Evolutionary conservation across 2,113 vertebrate genomes (phyloP).

Genomic region (Dermatemys mawii): DNA sequence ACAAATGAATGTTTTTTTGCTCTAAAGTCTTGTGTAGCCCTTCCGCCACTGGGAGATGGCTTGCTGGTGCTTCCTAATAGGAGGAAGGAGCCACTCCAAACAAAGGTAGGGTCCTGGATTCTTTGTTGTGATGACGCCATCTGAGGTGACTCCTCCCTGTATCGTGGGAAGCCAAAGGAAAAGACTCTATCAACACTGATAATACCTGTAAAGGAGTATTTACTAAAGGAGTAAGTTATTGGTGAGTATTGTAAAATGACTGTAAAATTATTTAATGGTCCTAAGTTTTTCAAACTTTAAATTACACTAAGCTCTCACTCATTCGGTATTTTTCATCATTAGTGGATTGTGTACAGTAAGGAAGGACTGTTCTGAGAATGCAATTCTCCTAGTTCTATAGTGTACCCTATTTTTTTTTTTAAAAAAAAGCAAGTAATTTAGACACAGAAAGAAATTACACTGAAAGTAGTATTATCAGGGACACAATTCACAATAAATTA

Average conservation of each 20-base stretch:
- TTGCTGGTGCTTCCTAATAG: not conserved
- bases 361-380: not conserved
- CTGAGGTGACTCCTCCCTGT: not conserved
- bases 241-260: not conserved
- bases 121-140: not conserved
- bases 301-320: not conserved
- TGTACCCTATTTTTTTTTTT: not conserved
- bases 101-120: not conserved
- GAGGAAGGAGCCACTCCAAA: not conserved
- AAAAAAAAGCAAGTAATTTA: not conserved
- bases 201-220: not conserved
- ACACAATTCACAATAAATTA: not conserved
- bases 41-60: not conserved
- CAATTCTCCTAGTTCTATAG: not conserved
- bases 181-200: not conserved
- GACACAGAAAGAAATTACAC: not conserved
- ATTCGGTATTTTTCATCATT: not conserved
- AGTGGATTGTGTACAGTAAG: not conserved
- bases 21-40: not conserved
- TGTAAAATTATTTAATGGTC: not conserved
- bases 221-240: too few relatives aligned
- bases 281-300: not conserved
- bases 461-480: not conserved
- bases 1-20: not conserved
- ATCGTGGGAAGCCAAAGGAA: not conserved